Conservation (phyloP, 2,113 vertebrate genomes). For the Lethenteron camtschaticum region DNA sequence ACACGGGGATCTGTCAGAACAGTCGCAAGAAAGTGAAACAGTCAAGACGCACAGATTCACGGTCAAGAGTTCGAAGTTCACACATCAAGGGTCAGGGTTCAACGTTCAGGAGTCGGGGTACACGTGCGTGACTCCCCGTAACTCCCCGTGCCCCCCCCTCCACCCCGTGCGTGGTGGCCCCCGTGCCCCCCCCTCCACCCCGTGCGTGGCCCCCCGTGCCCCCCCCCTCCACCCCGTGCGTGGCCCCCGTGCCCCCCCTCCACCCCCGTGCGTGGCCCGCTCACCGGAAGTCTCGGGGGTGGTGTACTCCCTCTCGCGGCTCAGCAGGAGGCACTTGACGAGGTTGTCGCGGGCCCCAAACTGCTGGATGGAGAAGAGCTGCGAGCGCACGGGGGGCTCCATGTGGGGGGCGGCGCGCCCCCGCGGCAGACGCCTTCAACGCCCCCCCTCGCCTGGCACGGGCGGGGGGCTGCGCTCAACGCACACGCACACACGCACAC, state of each 20-base stretch:
- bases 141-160: background rate
- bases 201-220: background rate
- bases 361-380: conserved; percentile 1
- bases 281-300: background rate
- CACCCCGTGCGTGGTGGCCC: background rate
- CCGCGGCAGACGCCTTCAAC: background rate
- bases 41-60: background rate
- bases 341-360: background rate
- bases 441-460: background rate
- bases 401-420: background rate
- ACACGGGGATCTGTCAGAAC: no score
- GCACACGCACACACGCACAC: background rate
- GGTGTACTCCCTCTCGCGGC: conserved; percentile 3
- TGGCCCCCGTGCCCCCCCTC: background rate
- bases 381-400: background rate
- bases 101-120: background rate
- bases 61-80: background rate
- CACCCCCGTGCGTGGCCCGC: background rate
- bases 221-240: no score
- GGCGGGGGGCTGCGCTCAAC: background rate
- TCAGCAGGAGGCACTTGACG: conserved; percentile 2
- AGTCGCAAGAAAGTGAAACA: background rate
- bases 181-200: background rate
- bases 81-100: background rate
- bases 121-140: no score